Evolutionary conservation across 2,797 vertebrate genomes (phyloP), one percentile per base, ranked within the genome.

Genomic region (Hypotaenidia philippensis): DNA sequence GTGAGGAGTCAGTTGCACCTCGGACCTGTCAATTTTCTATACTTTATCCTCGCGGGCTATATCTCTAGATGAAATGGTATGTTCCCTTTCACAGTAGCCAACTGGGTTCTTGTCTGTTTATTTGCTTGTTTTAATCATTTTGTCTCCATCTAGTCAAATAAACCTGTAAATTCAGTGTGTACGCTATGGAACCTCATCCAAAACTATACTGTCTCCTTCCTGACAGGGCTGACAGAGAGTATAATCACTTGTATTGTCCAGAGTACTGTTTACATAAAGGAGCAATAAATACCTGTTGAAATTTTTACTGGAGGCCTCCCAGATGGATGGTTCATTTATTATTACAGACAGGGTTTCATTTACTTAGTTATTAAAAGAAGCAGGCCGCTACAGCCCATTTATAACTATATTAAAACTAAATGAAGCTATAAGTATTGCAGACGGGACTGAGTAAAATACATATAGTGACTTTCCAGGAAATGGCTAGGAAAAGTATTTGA

Each of bases 331-430:
- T 80, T 94, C 94, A 95, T 94, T 96, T 97, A 96, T 96, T 97
- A 96, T 97, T 97, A 83, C 95, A 94, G 97, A 96, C 95, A 96
- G 83, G 81, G 90, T 96, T 97, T 97, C 94, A 96, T 97, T 97
- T 96, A 95, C 95, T 94, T 96, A 91, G 89, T 96, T 95, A 95
- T 97, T 96, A 97, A 96, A 96, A 95, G 87, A 95, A 96, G 63
- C 90, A 92, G 83, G 92, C 88, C 10, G 87, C 91, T 94, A 92
- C 94, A 95, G 92, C 80, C 91, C 94, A 94, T 97, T 96, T 97
- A 93, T 93, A 96, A 97, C 86, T 92, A 91, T 96, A 96, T 97
- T 97, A 97, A 96, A 96, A 96, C 91, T 94, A 95, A 97, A 96
- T 96, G 92, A 97, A 94, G 81, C 95, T 92, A 34, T 94, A 91